Base-by-base conservation (phyloP, 2,888 invertebrate genomes). In the Aphodius granarius region DNA sequence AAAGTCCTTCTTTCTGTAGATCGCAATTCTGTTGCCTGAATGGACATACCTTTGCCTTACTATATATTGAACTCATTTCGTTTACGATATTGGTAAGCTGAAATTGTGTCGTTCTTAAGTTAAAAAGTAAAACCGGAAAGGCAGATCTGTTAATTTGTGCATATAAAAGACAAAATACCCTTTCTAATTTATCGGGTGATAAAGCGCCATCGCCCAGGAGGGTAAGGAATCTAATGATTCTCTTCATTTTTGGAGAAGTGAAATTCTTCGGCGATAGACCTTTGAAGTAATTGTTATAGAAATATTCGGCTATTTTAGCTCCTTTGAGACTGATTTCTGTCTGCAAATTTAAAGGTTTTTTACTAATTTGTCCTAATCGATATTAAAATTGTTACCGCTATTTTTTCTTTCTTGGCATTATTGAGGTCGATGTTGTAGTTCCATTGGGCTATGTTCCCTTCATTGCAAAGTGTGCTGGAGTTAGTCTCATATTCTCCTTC, bases 31-130 rank as follows among this genome's bases (percentile, higher is more conserved):
- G 84, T 3, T 86, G 85, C 2, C 78, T 78, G 73, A 82, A 87
- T 0, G 88, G 87, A 77, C 88, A 88, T 20, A 89, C 84, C 80
- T 86, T 88, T 15, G 86, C 88, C 6, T 86, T 86, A 77, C 87
- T 87, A 80, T 89, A 89, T 20, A 86, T 83, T 65, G 80, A 80
- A 3, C 79, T 81, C 84, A 85, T 84, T 43, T 76, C 76, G 71
- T 79, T 82, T 15, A 79, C 78, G 16, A 80, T 73, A 66, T 77
- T 80, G 3, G 81, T 81, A 43, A 84, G 75, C 84, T 20, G 19
- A 21, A 78, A 79, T 43, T 1, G 43, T 43, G 6, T 43, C 43
- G 6, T 43, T 43, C 4, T 43, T 43, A 43, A 43, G 43, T 43
- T 9, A 43, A 43, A 13, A n/a, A n/a, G n/a, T n/a, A n/a, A n/a